A percentile compares a stretch with the other conserved stretches of the same genome.
phyloP scores from a whole-genome alignment of 2,113 vertebrate genomes.

The Tylochromis polylepis region DNA sequence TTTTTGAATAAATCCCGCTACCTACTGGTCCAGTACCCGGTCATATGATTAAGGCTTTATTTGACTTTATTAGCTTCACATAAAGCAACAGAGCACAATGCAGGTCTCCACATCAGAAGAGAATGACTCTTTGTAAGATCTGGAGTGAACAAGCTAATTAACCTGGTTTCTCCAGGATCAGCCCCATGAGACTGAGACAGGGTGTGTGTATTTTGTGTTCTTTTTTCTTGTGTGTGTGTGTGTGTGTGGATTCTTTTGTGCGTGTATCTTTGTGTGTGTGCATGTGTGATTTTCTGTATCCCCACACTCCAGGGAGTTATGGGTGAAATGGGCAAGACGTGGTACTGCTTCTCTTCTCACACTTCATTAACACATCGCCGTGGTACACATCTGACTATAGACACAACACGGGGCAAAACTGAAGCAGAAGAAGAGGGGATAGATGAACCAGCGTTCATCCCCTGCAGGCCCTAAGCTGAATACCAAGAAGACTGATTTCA shows the following conservation, averaged over 20 bases:
- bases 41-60: slow-evolving; percentile 56
- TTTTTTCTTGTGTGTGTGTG: neutral
- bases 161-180: slow-evolving; percentile 78
- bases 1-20: slow-evolving; percentile 47
- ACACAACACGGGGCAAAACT: slow-evolving; percentile 31
- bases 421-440: neutral
- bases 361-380: slow-evolving; percentile 65
- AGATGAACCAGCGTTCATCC: slow-evolving; percentile 26
- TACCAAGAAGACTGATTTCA: slow-evolving; percentile 29
- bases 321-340: slow-evolving; percentile 57
- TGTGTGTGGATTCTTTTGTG: neutral
- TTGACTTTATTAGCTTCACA: slow-evolving; percentile 52
- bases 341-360: slow-evolving; percentile 55
- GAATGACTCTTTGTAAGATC: slow-evolving; percentile 61
- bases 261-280: neutral
- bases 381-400: slow-evolving; percentile 48
- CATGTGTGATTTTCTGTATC: slow-evolving; percentile 9
- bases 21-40: slow-evolving; percentile 27
- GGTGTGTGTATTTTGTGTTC: slow-evolving; percentile 13
- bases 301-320: slow-evolving; percentile 32
- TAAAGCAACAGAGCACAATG: slow-evolving; percentile 55
- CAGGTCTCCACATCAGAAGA: slow-evolving; percentile 54
- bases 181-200: slow-evolving; percentile 72
- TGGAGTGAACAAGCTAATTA: slow-evolving; percentile 82
- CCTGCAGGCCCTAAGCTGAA: neutral